Evolutionary conservation across 2,888 invertebrate species (phyloP), one percentile per base, ranked within the genome.

Genomic region (Calameuta idolon): DNA sequence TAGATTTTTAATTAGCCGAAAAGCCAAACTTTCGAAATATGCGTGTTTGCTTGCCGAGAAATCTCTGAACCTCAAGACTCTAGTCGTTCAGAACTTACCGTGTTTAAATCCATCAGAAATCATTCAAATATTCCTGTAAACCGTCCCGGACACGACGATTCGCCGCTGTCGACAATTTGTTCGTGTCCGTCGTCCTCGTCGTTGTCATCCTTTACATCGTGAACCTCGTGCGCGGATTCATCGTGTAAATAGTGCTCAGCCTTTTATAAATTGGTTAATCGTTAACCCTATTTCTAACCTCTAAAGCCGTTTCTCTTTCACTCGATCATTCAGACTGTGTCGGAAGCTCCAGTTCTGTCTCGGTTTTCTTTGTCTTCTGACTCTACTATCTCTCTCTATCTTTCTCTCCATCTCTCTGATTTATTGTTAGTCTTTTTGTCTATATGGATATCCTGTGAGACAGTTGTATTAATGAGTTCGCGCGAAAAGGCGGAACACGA

Each of bases 1-100:
- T 85, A 85, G 85, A 85, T 85, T 85, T 85, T 85, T 85, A 83
- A 85, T 85, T 85, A 85, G 84, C 79, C 82, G 80, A 77, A 77
- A 73, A 80, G 33, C 12, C 12, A 11, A 71, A 33, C 12, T 34
- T 71, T 55, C 55, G 9, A 55, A 23, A 55, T 55, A 55, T 55
- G 23, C 23, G 23, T 23, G 23, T 55, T 23, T 9, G 23, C 23
- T 55, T 34, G 12, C 3, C 15, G 31, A 34, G 31, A 2, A 71
- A 9, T 23, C 30, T 34, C 31, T 33, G 71, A 71, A 71, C 23
- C 55, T 23, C 2, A 2, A 9, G 23, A 55, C 23, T 15, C 23
- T 55, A 4, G 55, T 55, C 15, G 9, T 55, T 23, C 55, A 23
- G 23, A 23, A 55, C 9, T 55, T 23, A 9, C 55, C 23, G 55